Evolutionary conservation across 2,888 invertebrate genomes (phyloP).

Genomic region (Metalampra italica): DNA sequence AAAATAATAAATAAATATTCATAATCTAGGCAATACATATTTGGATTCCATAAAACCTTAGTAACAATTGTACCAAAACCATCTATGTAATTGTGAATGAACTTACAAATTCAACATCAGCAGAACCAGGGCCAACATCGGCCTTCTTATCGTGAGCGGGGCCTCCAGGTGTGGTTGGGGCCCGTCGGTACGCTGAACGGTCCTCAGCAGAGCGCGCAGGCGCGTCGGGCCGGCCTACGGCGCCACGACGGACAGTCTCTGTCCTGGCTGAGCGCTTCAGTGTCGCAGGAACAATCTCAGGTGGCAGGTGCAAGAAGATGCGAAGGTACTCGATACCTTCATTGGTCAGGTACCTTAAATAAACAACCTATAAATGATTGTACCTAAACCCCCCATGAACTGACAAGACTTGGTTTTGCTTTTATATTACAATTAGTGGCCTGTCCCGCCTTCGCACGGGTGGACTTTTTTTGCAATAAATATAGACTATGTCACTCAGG

Average conservation of each 20-base stretch:
- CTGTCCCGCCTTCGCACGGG: too few relatives aligned
- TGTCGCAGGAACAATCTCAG: conserved; percentile 99
- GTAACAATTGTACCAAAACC: too few relatives aligned
- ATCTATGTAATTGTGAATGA: too few relatives aligned
- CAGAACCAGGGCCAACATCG: conserved; percentile 97
- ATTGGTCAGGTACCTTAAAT: conserved; percentile 92
- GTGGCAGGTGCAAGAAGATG: conserved; percentile 96
- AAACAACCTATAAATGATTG: too few relatives aligned
- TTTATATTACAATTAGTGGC: too few relatives aligned
- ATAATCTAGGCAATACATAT: too few relatives aligned
- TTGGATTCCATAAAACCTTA: too few relatives aligned
- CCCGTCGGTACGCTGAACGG: conserved; percentile 89
- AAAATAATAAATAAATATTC: too few relatives aligned
- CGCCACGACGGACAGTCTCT: conserved; percentile 90
- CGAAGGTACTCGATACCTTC: conserved; percentile 98
- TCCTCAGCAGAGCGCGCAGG: conserved; percentile 90
- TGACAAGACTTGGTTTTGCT: too few relatives aligned
- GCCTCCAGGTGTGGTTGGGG: conserved; percentile 79
- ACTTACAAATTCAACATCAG: conserved; percentile 92
- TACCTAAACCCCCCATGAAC: too few relatives aligned
- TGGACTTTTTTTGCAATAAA: too few relatives aligned
- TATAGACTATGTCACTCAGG: too few relatives aligned
- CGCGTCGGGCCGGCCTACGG: conserved; percentile 82
- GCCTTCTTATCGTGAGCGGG: conserved; percentile 93
- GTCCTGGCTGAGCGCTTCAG: conserved; percentile 93